Base-by-base conservation (phyloP, 2,113 vertebrate genomes). In the Rhinolophus ferrumequinum region DNA sequence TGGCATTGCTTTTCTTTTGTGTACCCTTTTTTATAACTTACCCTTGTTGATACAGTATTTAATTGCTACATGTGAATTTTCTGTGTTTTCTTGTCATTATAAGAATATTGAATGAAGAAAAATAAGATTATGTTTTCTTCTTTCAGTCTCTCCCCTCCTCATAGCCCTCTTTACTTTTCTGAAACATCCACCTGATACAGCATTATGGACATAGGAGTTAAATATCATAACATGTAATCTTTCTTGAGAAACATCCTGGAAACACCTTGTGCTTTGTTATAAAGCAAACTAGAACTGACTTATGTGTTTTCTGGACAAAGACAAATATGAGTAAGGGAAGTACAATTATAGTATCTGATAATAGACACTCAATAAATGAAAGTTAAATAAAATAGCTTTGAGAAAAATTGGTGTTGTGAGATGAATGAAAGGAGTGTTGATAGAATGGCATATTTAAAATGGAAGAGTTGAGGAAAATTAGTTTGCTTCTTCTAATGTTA, bases 61-160 rank as follows among this genome's bases (percentile, higher is more conserved):
- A 92, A 3, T 95, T 86, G 64, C 41, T 95, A 24, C 12, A 38
- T 44, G 11, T 67, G 50, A 77, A 70, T 87, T 97, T 94, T 85
- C 13, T 76, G 1, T 52, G 22, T 52, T 82, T 56, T 33, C 79
- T 92, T 88, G 41, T 90, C 52, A 60, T 93, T 82, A 22, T 75
- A 44, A 66, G 15, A 92, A 10, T 64, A 52, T 30, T n/a, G 47
- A 86, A 93, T 64, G 58, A 64, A 73, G n/a, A 94, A 84, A 79
- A 92, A 15, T 33, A 69, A 73, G 33, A 44, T 35, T 79, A 11
- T 69, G 13, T 83, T 76, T 94, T 94, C 3, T 72, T 44, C 58
- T 91, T 90, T 82, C 14, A 77, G 0, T 93, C 21, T 81, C 1
- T 1, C 10, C 21, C 19, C 9, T 79, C 64, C 2, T 52, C n/a